Conservation (phyloP, 1,140 invertebrate species). For the Himalopsyche phryganea region DNA sequence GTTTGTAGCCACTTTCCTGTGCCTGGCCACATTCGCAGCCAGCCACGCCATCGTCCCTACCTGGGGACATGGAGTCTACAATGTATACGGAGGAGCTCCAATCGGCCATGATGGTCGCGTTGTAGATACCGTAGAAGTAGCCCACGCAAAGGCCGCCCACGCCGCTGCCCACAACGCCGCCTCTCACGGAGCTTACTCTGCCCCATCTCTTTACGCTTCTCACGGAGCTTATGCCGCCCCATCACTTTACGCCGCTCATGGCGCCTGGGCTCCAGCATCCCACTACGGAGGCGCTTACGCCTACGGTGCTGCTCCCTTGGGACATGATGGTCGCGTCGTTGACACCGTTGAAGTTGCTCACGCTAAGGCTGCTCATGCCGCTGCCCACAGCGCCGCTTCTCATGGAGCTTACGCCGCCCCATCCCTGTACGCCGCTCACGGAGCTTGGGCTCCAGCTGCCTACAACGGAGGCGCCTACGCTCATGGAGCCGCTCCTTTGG, state of each 20-base stretch:
- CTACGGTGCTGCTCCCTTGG: conserved; percentile 33
- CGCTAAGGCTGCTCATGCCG: conserved; percentile 35
- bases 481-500: conserved; percentile 22
- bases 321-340: conserved; percentile 37
- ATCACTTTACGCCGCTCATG: background rate
- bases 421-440: background rate
- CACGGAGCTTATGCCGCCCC: conserved; percentile 6
- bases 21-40: conserved; percentile 22
- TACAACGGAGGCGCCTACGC: conserved; percentile 10
- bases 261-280: conserved; percentile 2
- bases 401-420: background rate
- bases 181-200: conserved; percentile 1
- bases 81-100: conserved; percentile 32
- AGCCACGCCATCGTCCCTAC: conserved; percentile 7
- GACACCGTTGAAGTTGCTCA: conserved; percentile 42
- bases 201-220: background rate
- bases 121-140: conserved; percentile 14
- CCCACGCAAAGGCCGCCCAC: conserved; percentile 19
- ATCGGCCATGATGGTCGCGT: conserved; percentile 28
- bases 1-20: conserved; percentile 22
- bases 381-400: conserved; percentile 3
- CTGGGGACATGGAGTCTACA: conserved; percentile 25
- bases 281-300: conserved; percentile 31
- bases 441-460: conserved; percentile 3
- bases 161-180: conserved; percentile 15